These are phyloP conservation scores for Tethea ocularis DNA, from an alignment of 2,888 invertebrate species.

Conservation along the genomic window DNA sequence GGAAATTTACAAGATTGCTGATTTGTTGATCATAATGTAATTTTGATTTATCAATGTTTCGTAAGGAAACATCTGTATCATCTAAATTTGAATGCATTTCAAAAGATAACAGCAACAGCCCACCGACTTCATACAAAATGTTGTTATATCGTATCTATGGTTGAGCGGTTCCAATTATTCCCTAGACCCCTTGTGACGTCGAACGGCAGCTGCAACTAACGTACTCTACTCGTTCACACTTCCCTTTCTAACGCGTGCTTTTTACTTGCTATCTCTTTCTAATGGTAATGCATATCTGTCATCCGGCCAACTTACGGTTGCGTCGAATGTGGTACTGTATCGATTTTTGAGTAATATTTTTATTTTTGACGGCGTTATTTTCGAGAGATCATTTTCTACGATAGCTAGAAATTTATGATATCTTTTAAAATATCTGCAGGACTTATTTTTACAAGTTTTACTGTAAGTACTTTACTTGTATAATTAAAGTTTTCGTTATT, in stretches of 20 bases:
- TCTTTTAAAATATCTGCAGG: too few species aligned
- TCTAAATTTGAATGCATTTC: slow-evolving; percentile 24
- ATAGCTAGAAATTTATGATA: not conserved
- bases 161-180: slow-evolving; percentile 71
- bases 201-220: slow-evolving; percentile 79
- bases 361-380: not conserved
- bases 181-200: slow-evolving; percentile 76
- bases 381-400: not conserved
- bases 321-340: slow-evolving; percentile 60
- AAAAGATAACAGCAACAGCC: slow-evolving; percentile 33
- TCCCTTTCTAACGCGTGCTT: slow-evolving; percentile 55
- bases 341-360: slow-evolving; percentile 48
- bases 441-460: too few species aligned
- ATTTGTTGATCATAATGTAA: not conserved
- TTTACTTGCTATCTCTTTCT: slow-evolving; percentile 47
- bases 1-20: not conserved
- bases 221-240: slow-evolving; percentile 54
- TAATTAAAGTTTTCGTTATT: too few species aligned
- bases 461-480: too few species aligned
- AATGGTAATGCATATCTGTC: slow-evolving; percentile 63
- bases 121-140: slow-evolving; percentile 50
- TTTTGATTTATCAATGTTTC: not conserved
- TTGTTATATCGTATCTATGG: slow-evolving; percentile 60
- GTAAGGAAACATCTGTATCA: slow-evolving; percentile 6
- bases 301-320: slow-evolving; percentile 66